Evolutionary conservation across 2,888 invertebrate species (phyloP), one percentile per base, ranked within the genome.

Genomic region (Mimumesa dahlbomi): DNA sequence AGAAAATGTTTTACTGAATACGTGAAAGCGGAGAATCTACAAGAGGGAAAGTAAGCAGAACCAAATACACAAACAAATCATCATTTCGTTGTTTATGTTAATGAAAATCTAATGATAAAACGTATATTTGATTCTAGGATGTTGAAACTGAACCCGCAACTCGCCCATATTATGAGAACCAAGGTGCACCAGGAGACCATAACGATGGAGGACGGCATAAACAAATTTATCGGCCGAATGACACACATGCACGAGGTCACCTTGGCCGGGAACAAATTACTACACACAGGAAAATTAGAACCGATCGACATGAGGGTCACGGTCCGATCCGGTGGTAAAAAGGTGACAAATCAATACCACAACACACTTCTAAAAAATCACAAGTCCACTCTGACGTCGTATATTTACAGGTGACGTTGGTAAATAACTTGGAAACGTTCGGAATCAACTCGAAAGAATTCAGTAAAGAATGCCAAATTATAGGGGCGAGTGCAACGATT

Each of bases 361-460:
- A 22, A 34, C 2, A 19, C 16, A 2, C 6, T 21, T 13, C 16
- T 5, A 4, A 22, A 40, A 22, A 19, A 2, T 4, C 1, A 3
- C 0, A 1, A 18, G 7, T 16, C 14, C 18, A 22, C 36, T 18
- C 13, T 21, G 7, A 14, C 2, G 4, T 2, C 11, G 11, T 46
- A 6, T 2, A 2, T 11, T 85, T 81, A 2, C 88, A 95, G 94
- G 95, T 96, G 54, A 98, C 98, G 0, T 89, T 98, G 52, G 93
- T 98, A 1, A 96, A 96, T 79, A 97, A 98, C 90, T 91, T 98
- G 84, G 96, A 97, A 86, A 90, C 93, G 64, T 98, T 94, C 90
- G 97, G 97, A 22, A 95, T 98, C 81, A 94, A 93, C 81, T 91
- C 96, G 65, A 90, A 92, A 21, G 94, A 94, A 83, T 94, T 98